Evolutionary conservation across 92 coral and sea anemone genomes (phyloP).

Genomic region (Porites rus): DNA sequence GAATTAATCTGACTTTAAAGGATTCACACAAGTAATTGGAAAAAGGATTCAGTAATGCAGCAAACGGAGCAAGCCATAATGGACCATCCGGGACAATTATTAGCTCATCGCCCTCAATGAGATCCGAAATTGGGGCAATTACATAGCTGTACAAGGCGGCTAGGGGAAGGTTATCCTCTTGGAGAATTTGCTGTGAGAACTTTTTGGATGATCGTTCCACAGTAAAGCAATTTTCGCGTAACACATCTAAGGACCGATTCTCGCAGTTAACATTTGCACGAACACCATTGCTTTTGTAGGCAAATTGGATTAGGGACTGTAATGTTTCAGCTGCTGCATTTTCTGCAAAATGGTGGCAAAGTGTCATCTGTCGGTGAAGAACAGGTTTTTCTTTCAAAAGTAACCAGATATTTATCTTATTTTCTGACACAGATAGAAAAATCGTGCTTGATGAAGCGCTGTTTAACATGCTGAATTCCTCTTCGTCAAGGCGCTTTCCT

Average conservation of each 20-base stretch:
- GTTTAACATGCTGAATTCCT: not conserved
- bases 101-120: not conserved
- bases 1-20: not conserved
- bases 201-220: not conserved
- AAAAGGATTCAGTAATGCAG: not conserved
- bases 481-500: accelerated
- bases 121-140: not conserved
- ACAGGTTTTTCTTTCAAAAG: too few relatives aligned
- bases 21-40: not conserved
- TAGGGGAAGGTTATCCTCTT: too few relatives aligned
- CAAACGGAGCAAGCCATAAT: not conserved
- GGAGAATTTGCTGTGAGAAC: not conserved
- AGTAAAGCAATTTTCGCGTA: not conserved
- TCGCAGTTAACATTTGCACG: not conserved
- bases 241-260: not conserved
- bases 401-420: too few relatives aligned
- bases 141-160: not conserved
- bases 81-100: not conserved
- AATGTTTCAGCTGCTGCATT: too few relatives aligned
- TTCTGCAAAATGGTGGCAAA: too few relatives aligned
- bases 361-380: too few relatives aligned
- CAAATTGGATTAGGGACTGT: not conserved
- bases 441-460: not conserved
- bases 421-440: not conserved
- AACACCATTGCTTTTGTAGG: not conserved